A percentile compares a stretch with the other conserved stretches of the same genome.
Conservation (phyloP, 2,888 invertebrate species). For the Drosophila sordidula region DNA sequence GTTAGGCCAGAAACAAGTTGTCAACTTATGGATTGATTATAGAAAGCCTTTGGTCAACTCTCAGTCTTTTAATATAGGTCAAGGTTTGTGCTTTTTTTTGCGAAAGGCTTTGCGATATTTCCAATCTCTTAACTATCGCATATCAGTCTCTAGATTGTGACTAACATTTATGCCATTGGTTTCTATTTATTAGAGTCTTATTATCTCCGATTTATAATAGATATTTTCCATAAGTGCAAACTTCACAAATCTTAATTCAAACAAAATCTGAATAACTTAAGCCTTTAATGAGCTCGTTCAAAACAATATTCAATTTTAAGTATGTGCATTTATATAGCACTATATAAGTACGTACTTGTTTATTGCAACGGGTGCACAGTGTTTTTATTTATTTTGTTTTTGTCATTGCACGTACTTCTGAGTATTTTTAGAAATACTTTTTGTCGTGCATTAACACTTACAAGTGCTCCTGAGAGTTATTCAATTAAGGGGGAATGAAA, state of each 20-base stretch:
- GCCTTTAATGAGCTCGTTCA: not conserved
- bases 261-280: not conserved
- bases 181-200: not conserved
- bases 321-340: not conserved
- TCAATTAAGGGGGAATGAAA: not conserved
- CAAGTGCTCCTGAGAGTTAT: not conserved
- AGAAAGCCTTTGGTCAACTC: not conserved
- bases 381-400: too few species aligned
- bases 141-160: not conserved
- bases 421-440: not conserved
- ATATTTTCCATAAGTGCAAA: not conserved
- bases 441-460: constrained; percentile 1
- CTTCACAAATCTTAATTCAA: not conserved
- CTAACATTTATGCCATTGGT: too few species aligned
- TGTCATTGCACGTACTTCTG: not conserved
- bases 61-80: not conserved
- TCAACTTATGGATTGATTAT: not conserved
- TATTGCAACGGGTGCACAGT: not conserved
- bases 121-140: not conserved
- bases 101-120: not conserved
- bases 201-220: not conserved
- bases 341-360: not conserved
- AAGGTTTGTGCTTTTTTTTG: not conserved
- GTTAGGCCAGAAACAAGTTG: not conserved
- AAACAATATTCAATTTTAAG: not conserved